Conservation (phyloP, 1,140 invertebrate species). For the Halesus radiatus region DNA sequence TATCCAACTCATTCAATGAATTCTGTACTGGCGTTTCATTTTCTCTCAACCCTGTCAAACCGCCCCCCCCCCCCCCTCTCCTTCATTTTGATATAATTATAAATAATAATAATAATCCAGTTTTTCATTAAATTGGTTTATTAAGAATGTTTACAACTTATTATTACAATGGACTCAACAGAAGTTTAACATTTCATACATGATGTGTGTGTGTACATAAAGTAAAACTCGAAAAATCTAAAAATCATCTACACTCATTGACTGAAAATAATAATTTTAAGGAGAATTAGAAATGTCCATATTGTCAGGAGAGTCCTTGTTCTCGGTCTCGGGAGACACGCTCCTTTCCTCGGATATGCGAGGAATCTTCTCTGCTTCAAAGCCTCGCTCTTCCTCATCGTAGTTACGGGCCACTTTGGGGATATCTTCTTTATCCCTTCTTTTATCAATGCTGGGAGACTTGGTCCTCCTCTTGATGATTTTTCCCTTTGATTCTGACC, state of each 20-base stretch:
- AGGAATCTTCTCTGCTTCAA: slow-evolving; percentile 62
- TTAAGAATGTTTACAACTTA: slow-evolving; percentile 2
- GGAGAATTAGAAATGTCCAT: slow-evolving; percentile 71
- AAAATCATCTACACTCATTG: too few relatives aligned
- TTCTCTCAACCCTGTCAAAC: neutral
- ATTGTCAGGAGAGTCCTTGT: slow-evolving; percentile 68
- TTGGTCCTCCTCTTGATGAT: slow-evolving; percentile 48
- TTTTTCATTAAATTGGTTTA: neutral
- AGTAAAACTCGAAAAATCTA: slow-evolving; percentile 4
- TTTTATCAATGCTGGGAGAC: slow-evolving; percentile 50
- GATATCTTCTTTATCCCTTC: slow-evolving; percentile 38
- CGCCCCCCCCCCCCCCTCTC: too few relatives aligned
- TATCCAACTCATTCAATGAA: slow-evolving; percentile 46
- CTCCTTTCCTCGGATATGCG: slow-evolving; percentile 64
- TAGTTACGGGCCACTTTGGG: slow-evolving; percentile 53
- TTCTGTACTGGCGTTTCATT: neutral
- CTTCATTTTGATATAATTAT: too few relatives aligned
- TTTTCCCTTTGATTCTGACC: slow-evolving; percentile 64
- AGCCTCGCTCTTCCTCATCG: slow-evolving; percentile 54
- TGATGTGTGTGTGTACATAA: too few relatives aligned
- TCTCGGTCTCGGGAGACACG: slow-evolving; percentile 58
- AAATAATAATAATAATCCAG: too few relatives aligned
- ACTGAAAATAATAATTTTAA: slow-evolving; percentile 56
- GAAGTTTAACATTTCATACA: too few relatives aligned
- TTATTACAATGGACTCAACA: slow-evolving; percentile 59